These are phyloP conservation scores for Ormyrus nitidulus DNA, from an alignment of 2,888 invertebrate genomes.

Conservation along the genomic window DNA sequence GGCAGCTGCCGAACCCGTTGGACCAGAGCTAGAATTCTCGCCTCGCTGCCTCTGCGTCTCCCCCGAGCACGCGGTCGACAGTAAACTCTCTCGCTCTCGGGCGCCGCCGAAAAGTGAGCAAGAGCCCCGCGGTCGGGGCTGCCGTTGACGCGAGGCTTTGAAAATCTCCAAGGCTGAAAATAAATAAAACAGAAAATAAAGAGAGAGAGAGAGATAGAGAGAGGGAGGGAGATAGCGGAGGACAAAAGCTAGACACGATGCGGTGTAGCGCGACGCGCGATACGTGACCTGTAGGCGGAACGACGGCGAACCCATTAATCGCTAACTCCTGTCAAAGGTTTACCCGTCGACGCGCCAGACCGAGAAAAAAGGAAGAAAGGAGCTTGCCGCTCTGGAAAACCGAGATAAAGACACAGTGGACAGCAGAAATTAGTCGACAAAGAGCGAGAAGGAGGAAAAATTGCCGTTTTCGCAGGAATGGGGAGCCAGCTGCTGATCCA, in stretches of 20 bases:
- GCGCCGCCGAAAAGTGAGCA: not conserved
- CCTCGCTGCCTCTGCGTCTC: no score
- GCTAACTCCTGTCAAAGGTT: slow-evolving; percentile 46
- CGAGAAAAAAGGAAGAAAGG: not conserved
- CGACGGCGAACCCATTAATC: slow-evolving; percentile 57
- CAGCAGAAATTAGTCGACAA: not conserved
- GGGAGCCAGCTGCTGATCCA: not conserved
- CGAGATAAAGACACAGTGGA: slow-evolving; percentile 24
- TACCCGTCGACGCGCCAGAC: not conserved
- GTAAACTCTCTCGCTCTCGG: no score
- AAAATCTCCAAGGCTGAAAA: no score
- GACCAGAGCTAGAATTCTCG: not conserved
- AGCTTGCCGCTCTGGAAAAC: not conserved
- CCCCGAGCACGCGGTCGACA: no score
- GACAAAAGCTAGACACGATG: slow-evolving; percentile 44
- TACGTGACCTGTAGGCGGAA: slow-evolving; percentile 58
- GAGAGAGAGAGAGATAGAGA: not conserved
- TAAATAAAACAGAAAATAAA: not conserved
- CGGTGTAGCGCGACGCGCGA: slow-evolving; percentile 52
- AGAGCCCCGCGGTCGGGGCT: not conserved
- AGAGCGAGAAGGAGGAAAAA: not conserved
- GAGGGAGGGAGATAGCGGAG: not conserved
- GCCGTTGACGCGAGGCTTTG: not conserved
- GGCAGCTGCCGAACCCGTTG: slow-evolving; percentile 40
- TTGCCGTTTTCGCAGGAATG: not conserved